Evolutionary conservation across 1,140 invertebrate species (phyloP).

Genomic region (Scaptomyza graminum): DNA sequence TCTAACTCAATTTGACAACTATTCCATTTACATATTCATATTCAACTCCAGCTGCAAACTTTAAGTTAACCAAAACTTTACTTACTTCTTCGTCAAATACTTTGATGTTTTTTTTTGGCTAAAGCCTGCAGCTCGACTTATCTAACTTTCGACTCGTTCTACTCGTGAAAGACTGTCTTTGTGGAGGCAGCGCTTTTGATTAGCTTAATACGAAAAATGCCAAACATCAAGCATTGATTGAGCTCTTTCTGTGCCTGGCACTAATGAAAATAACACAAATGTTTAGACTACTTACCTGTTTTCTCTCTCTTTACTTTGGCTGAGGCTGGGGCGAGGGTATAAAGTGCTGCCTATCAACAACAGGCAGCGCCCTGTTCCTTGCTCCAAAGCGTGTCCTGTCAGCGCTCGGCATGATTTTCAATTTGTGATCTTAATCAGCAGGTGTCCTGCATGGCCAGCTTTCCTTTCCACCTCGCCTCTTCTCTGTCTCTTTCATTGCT

Average conservation of each 20-base stretch:
- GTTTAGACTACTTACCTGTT: slow-evolving; percentile 11
- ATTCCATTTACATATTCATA: too few species aligned
- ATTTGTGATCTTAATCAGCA: slow-evolving; percentile 83
- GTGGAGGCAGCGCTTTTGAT: slow-evolving; percentile 30
- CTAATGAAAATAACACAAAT: slow-evolving; percentile 61
- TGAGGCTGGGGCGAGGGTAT: background rate
- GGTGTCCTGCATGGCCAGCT: slow-evolving; percentile 66
- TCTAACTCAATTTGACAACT: too few species aligned
- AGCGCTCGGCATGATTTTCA: slow-evolving; percentile 70
- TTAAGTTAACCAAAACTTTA: slow-evolving; percentile 16
- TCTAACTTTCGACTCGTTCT: background rate
- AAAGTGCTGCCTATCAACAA: background rate
- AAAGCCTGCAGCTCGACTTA: slow-evolving; percentile 8
- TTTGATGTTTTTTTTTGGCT: slow-evolving; percentile 12
- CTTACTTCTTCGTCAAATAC: background rate
- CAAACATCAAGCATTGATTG: slow-evolving; percentile 39
- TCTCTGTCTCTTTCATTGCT: slow-evolving; percentile 12
- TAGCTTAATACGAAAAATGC: slow-evolving; percentile 55
- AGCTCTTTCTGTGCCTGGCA: slow-evolving; percentile 22
- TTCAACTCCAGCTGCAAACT: background rate
- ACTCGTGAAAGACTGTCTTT: background rate
- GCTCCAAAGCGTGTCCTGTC: slow-evolving; percentile 39
- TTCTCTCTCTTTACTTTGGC: background rate
- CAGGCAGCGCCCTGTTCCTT: background rate
- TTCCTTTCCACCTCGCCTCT: slow-evolving; percentile 3